Evolutionary conservation across 2,888 invertebrate genomes (phyloP).

Genomic region (Drosophila falleni): DNA sequence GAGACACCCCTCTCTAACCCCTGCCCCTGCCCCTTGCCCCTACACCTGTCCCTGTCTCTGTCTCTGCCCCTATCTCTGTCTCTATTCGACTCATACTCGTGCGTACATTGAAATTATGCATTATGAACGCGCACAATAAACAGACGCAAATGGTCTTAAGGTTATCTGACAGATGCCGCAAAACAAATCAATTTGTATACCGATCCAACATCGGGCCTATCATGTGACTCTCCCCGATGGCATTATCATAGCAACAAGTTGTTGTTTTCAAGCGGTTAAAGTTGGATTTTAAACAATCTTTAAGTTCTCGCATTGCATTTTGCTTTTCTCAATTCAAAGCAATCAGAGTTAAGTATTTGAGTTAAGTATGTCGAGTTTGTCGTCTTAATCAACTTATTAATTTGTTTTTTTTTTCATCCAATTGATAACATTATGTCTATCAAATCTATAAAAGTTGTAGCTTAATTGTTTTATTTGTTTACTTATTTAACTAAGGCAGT

Average conservation of each 20-base stretch:
- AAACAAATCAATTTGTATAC: constrained; percentile 44
- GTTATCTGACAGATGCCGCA: constrained; percentile 51
- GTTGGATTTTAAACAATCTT: constrained; percentile 5
- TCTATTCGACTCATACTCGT: background rate
- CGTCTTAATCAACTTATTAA: constrained; percentile 2
- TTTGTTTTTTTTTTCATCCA: background rate
- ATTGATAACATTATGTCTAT: background rate
- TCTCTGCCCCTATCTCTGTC: background rate
- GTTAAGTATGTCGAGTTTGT: background rate
- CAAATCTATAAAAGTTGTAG: background rate
- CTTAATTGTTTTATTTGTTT: background rate
- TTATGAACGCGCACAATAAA: constrained; percentile 47
- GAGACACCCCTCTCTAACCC: background rate
- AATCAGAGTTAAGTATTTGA: background rate
- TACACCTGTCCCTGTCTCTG: background rate
- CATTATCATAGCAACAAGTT: constrained; percentile 5
- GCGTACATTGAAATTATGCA: constrained; percentile 64
- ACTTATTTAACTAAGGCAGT: background rate
- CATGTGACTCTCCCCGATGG: constrained; percentile 32
- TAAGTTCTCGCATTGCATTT: background rate
- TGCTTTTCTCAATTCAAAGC: background rate
- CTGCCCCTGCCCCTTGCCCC: background rate
- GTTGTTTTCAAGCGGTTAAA: constrained; percentile 9
- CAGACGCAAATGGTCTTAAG: constrained; percentile 50
- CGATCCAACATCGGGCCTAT: constrained; percentile 12